Evolutionary conservation across 1,140 invertebrate species (phyloP), one percentile per base, ranked within the genome.

Genomic region (Pogonomyrmex californicus): DNA sequence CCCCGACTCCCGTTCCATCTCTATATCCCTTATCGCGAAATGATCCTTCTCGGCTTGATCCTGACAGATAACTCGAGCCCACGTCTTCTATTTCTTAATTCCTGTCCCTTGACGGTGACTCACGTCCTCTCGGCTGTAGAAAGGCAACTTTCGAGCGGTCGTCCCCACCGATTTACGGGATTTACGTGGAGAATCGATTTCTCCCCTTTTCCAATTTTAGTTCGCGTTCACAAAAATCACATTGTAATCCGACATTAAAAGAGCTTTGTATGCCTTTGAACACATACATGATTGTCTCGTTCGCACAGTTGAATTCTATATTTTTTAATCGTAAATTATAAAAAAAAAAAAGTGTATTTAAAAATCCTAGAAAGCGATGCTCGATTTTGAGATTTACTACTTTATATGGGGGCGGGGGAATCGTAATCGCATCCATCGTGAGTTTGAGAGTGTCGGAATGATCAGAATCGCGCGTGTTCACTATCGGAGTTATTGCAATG

Each of bases 21-120:
- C 4, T 30, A 44, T n/a, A 71, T 71, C 14, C 65, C 17, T 9
- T 23, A 23, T 71, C 38, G 0, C n/a, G 5, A 41, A 73, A 82
- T 60, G 66, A 58, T 82, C 41, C 17, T 71, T 47, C 30, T 17
- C 66, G 17, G 30, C 17, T 17, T 82, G 54, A 82, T 82, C 23
- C 17, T 60, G 38, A 47, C 30, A 51, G 17, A 58, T 73, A 73
- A 82, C 30, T 58, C 54, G 66, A 71, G 10, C 23, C 17, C 14
- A 4, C 17, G 41, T 73, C 12, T 36, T 47, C 73, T 82, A 36
- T 58, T 54, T 70, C 54, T 60, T 41, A 60, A 73, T 82, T 51
- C 9, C 2, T 70, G 17, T 47, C 44, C 58, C 54, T n/a, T n/a
- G 17, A 71, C n/a, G 65, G 38, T 38, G 23, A 10, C 30, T 36